phyloP scores from a whole-genome alignment of 2,113 vertebrate species.

The Lipophrys pholis region DNA sequence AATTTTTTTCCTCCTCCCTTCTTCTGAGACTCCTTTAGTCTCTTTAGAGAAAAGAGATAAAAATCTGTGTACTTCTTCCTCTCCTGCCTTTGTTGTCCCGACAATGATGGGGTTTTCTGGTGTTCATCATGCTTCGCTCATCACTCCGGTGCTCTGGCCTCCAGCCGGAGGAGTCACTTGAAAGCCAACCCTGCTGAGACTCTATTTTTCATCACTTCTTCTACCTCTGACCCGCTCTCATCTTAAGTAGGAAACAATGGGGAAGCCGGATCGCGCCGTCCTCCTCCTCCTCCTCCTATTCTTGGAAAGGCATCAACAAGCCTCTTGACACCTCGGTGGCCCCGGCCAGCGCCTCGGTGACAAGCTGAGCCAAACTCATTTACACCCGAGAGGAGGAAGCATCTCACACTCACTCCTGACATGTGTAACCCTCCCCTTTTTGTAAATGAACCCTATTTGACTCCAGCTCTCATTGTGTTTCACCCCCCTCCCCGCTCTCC shows the following conservation, averaged over 20 bases:
- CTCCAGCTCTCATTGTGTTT: slow-evolving; percentile 37
- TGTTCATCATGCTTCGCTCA: slow-evolving; percentile 1
- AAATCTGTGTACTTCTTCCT: not conserved
- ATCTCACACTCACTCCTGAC: slow-evolving; percentile 13
- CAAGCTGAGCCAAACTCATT: slow-evolving; percentile 38
- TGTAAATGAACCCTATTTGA: slow-evolving; percentile 44
- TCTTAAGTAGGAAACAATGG: slow-evolving; percentile 5
- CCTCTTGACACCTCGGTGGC: slow-evolving; percentile 3
- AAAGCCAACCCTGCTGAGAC: slow-evolving; percentile 7
- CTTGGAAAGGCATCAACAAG: slow-evolving; percentile 8
- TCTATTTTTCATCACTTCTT: not conserved
- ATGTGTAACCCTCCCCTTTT: slow-evolving; percentile 10
- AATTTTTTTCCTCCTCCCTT: not conserved
- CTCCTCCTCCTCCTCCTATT: not conserved
- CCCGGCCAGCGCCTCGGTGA: not conserved
- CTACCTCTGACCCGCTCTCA: not conserved
- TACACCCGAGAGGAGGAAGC: slow-evolving; percentile 7
- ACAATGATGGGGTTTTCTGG: slow-evolving; percentile 25
- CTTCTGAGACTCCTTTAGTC: slow-evolving; percentile 9
- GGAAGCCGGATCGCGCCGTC: not conserved
- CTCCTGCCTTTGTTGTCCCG: slow-evolving; percentile 22
- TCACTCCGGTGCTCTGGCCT: not conserved
- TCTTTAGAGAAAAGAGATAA: slow-evolving; percentile 2
- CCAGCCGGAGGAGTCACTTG: slow-evolving; percentile 12
- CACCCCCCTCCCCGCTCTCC: slow-evolving; percentile 6